Evolutionary conservation across 64 coral and sea anemone species (phyloP).

Genomic region (Stichodactyla mertensii): DNA sequence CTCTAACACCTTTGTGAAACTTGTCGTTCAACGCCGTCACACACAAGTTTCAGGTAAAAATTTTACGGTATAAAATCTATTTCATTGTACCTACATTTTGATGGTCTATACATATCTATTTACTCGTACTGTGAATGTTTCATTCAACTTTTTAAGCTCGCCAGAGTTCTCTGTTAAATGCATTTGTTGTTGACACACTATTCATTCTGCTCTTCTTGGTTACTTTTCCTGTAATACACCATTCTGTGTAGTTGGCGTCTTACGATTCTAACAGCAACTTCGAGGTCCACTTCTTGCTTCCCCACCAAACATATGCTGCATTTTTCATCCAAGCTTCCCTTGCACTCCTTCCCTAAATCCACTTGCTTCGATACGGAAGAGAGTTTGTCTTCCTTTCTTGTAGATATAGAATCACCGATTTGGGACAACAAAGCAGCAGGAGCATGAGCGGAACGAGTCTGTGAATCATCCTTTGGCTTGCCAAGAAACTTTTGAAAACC

Average conservation of each 20-base stretch:
- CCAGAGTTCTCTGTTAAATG: no score
- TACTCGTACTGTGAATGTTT: no score
- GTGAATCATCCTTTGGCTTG: not conserved
- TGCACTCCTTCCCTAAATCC: not conserved
- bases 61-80: no score
- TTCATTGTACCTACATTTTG: no score
- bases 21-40: no score
- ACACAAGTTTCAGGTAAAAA: no score
- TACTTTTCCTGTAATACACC: not conserved
- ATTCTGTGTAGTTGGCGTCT: not conserved
- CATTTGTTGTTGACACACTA: not conserved
- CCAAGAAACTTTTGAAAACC: not conserved
- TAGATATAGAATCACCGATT: no score
- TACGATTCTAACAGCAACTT: not conserved
- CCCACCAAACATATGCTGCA: not conserved
- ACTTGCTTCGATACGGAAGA: not conserved
- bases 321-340: not conserved
- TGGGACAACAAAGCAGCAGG: no score
- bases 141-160: no score
- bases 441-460: not conserved
- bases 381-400: not conserved
- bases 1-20: no score
- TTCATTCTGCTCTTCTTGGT: not conserved
- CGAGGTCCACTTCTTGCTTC: not conserved
- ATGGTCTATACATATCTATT: no score